These are phyloP conservation scores for Noctua janthina DNA, from an alignment of 2,888 invertebrate species.

Conservation along the genomic window DNA sequence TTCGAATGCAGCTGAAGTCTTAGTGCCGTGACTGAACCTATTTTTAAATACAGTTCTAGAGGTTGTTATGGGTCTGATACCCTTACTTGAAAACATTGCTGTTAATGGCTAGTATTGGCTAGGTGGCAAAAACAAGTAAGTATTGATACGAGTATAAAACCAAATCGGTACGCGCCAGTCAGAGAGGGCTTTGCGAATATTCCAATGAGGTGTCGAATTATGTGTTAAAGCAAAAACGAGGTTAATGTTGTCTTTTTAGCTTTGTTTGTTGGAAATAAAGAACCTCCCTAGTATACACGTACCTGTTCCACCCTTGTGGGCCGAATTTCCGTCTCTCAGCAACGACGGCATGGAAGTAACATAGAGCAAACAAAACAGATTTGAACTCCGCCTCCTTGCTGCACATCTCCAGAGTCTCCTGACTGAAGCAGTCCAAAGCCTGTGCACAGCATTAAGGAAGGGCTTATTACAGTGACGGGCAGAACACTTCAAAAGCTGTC, in stretches of 20 bases:
- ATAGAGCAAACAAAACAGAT: conserved; percentile 96
- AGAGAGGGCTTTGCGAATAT: not conserved
- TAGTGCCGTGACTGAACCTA: not conserved
- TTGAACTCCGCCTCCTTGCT: conserved; percentile 98
- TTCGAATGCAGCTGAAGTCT: not conserved
- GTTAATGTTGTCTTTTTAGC: not conserved
- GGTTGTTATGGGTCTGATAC: not conserved
- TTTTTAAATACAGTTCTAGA: not conserved
- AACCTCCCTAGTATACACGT: not conserved
- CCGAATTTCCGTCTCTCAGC: conserved; percentile 98
- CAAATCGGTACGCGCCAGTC: not conserved
- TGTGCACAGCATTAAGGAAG: conserved; percentile 59
- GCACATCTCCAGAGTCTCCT: conserved; percentile 97
- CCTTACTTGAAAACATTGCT: not conserved
- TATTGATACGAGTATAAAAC: not conserved
- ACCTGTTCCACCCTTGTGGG: conserved; percentile 97
- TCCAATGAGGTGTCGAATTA: not conserved
- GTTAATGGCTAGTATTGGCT: not conserved
- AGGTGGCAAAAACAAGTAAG: not conserved
- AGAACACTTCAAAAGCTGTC: not conserved
- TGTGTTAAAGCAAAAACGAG: not conserved
- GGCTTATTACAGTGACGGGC: not conserved
- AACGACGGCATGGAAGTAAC: conserved; percentile 98
- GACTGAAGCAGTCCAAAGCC: conserved; percentile 97
- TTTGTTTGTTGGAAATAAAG: not conserved